Conservation (phyloP, 2,888 invertebrate genomes). For the Pandemis corylana region DNA sequence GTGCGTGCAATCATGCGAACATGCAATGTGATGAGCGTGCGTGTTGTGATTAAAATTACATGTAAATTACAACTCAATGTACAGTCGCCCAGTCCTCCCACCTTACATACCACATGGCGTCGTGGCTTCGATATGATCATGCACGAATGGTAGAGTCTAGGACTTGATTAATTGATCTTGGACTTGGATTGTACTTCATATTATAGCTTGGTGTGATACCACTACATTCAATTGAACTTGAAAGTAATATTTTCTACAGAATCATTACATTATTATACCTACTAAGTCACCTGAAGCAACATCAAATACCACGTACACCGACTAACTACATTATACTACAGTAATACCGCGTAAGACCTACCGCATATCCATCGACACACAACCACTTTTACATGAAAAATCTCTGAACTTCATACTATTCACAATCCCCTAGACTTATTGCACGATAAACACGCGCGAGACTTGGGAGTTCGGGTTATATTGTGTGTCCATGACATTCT, state of each 20-base stretch:
- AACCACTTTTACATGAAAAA: neutral
- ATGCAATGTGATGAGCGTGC: constrained; percentile 35
- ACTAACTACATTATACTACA: constrained; percentile 21
- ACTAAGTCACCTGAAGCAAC: constrained; percentile 15
- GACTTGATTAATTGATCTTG: no score
- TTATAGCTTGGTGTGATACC: neutral
- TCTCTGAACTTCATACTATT: no score
- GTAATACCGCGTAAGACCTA: neutral
- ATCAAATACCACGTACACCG: neutral
- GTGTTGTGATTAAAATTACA: constrained; percentile 11
- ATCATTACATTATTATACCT: neutral
- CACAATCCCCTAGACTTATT: no score
- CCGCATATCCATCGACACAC: neutral
- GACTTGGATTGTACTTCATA: neutral
- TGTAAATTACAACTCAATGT: neutral
- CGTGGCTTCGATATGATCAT: no score
- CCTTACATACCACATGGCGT: neutral
- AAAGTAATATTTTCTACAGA: neutral
- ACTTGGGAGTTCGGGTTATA: no score
- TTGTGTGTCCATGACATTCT: neutral
- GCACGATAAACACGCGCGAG: no score
- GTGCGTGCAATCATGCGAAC: constrained; percentile 32
- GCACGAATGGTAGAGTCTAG: neutral
- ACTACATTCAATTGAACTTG: neutral
- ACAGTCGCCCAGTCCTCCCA: neutral